Evolutionary conservation across 2,113 vertebrate genomes (phyloP), one percentile per base, ranked within the genome.

Genomic region (Pogona vitticeps): DNA sequence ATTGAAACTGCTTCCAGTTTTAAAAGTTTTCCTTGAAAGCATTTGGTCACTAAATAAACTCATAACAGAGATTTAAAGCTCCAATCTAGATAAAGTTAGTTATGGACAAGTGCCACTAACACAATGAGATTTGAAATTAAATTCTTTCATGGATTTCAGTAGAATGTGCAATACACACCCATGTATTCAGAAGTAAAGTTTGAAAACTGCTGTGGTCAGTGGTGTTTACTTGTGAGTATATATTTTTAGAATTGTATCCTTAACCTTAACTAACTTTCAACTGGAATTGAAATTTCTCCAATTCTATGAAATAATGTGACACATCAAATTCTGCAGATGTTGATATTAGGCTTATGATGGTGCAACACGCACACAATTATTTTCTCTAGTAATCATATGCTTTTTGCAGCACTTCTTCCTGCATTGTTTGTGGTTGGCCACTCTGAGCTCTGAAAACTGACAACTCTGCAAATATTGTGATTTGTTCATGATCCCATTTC

Each of bases 401-500:
- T 73, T 61, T 75, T 36, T 20, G 52, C 26, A 56, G 6, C 77
- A 76, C 78, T 68, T 0, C 3, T 70, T 59, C 82, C 72, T 0
- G 0, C 0, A 7, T n/a, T 0, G 1, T 56, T 86, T 86, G n/a
- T 9, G 7, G 17, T 1, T 73, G 56, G 91, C 86, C 88, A 76
- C 65, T 58, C 2, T 0, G 89, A 86, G 38, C 58, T 68, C 18
- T 26, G 61, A 65, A 80, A 68, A 65, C 61, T 90, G 89, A 88
- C 85, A 90, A 84, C 80, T 46, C 15, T 75, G 58, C 71, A 73
- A 77, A 86, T 90, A 77, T 20, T 65, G 78, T 59, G 56, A 79
- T 71, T 3, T 0, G 73, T 94, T 90, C 83, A 79, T 80, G 88
- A 84, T 90, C 86, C 86, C n/a, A 90, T 84, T 75, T 86, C 88